Conservation (phyloP, 2,888 invertebrate genomes). For the Chymomyza fuscimana region DNA sequence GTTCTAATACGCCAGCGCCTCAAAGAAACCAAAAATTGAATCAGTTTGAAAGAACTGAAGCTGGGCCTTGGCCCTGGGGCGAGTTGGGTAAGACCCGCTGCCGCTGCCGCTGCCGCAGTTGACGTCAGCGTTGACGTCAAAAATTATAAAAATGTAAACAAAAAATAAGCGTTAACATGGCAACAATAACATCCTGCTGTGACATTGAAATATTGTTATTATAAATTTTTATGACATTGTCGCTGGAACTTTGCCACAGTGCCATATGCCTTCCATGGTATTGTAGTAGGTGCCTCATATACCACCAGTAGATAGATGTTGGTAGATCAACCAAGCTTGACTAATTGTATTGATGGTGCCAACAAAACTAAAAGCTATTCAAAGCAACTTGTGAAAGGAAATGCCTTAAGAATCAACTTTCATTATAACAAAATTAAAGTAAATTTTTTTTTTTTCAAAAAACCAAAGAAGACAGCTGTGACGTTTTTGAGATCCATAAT, state of each 20-base stretch:
- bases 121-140: slow-evolving; percentile 1
- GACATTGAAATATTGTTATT: slow-evolving; percentile 79
- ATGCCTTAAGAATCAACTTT: neutral
- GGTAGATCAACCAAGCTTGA: neutral
- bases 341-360: neutral
- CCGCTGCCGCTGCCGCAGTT: neutral
- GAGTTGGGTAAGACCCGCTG: slow-evolving; percentile 1
- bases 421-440: no score
- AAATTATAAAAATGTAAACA: slow-evolving; percentile 64
- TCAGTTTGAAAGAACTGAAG: neutral
- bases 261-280: slow-evolving; percentile 7
- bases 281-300: neutral
- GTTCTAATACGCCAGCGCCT: neutral
- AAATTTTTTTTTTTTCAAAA: no score
- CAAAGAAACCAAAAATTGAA: neutral
- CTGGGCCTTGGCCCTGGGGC: neutral
- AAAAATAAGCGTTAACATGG: slow-evolving; percentile 80
- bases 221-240: slow-evolving; percentile 76
- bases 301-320: neutral
- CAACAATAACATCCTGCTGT: slow-evolving; percentile 80
- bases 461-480: no score
- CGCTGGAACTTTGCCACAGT: slow-evolving; percentile 34
- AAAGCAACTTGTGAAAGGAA: neutral
- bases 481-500: no score
- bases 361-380: neutral